Conservation (phyloP, 2,797 vertebrate species). For the Micromesistius poutassou region DNA sequence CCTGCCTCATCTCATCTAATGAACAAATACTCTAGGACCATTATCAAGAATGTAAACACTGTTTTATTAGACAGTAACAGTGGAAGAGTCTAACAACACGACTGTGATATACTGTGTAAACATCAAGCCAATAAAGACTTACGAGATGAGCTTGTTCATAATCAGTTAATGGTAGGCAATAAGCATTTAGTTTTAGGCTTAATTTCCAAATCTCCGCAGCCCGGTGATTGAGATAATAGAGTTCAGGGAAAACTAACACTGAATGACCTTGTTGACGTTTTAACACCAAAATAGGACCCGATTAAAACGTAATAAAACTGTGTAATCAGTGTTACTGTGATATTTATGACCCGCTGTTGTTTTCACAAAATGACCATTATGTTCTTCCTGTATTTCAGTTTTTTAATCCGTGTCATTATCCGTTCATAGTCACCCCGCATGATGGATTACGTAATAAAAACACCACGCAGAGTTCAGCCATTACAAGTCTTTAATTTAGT, state of each 20-base stretch:
- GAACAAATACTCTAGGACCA: no score
- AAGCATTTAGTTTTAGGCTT: no score
- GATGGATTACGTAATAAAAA: neutral
- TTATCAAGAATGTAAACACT: no score
- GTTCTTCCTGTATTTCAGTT: neutral
- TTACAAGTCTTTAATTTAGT: slow-evolving; percentile 3
- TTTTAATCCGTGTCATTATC: neutral
- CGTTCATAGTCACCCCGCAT: neutral
- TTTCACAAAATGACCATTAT: neutral
- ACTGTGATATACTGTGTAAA: no score
- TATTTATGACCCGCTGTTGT: neutral
- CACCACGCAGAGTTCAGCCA: neutral
- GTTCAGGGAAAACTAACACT: neutral
- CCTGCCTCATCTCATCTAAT: no score
- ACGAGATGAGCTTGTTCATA: no score
- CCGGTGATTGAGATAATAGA: neutral
- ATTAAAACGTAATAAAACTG: neutral
- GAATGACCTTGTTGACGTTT: neutral
- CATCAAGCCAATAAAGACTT: no score
- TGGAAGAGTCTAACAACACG: no score
- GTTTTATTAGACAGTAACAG: no score
- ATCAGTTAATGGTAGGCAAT: no score
- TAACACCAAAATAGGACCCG: neutral
- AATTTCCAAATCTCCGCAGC: no score
- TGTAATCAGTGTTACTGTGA: neutral